Conservation (phyloP, 1,140 invertebrate species). For the Homarus americanus region DNA sequence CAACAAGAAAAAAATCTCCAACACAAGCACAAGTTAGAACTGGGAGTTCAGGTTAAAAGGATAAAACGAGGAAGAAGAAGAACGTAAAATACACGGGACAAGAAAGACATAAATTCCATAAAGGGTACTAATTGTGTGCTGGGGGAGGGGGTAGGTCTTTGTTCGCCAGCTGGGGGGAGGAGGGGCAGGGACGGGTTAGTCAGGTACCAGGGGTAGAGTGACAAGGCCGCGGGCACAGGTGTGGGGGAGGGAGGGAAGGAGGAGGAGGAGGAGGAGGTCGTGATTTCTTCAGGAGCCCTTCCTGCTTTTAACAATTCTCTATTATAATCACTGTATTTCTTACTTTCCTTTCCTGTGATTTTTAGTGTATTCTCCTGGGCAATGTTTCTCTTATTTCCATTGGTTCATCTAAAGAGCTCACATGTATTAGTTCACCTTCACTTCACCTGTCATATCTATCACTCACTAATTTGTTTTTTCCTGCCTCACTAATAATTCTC, state of each 20-base stretch:
- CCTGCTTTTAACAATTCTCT: background rate
- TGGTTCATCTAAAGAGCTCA: background rate
- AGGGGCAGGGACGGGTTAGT: background rate
- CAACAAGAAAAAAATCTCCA: too few relatives aligned
- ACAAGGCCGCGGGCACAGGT: background rate
- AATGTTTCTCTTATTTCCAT: background rate
- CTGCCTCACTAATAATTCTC: too few relatives aligned
- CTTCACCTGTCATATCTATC: too few relatives aligned
- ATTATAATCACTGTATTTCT: too few relatives aligned
- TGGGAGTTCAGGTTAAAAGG: too few relatives aligned
- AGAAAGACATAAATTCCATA: too few relatives aligned
- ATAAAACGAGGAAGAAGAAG: background rate
- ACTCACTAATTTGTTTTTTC: too few relatives aligned
- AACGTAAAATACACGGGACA: too few relatives aligned
- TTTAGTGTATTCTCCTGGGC: background rate
- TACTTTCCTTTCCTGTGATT: too few relatives aligned
- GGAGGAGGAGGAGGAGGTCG: background rate
- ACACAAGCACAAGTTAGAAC: too few relatives aligned
- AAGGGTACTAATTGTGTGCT: too few relatives aligned
- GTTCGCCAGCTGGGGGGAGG: background rate
- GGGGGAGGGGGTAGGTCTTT: background rate
- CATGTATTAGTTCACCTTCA: background rate
- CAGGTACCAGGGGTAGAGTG: background rate
- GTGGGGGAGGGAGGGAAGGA: background rate
- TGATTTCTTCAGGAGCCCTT: too few relatives aligned